Evolutionary conservation across 2,888 invertebrate species (phyloP).

Genomic region (Nomada fabriciana): DNA sequence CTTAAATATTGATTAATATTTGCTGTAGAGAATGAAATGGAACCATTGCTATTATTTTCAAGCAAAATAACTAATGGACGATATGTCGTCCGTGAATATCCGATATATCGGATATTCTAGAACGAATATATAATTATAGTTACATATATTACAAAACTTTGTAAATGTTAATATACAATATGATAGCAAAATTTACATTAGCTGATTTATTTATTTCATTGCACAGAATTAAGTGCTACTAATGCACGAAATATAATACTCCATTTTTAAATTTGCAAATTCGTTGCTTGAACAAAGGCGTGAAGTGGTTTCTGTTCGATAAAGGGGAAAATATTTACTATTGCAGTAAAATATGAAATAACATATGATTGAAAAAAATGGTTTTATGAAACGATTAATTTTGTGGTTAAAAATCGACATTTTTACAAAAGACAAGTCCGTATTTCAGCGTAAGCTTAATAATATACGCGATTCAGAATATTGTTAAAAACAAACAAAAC

Average conservation of each 20-base stretch:
- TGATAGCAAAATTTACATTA: not conserved
- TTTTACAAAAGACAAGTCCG: not conserved
- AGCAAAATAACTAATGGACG: not conserved
- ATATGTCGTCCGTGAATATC: no score
- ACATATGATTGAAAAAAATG: not conserved
- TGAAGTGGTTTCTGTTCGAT: not conserved
- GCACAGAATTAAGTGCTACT: not conserved
- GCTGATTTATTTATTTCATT: not conserved
- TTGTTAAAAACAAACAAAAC: not conserved
- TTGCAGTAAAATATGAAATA: not conserved
- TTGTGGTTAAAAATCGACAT: not conserved
- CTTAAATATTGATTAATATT: not conserved
- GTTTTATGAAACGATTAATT: not conserved
- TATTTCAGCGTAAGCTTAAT: not conserved
- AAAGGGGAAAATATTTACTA: not conserved
- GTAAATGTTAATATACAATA: not conserved
- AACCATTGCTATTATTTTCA: not conserved
- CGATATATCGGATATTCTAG: slow-evolving; percentile 8
- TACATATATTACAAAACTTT: not conserved
- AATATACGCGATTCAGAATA: not conserved
- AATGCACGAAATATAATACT: not conserved
- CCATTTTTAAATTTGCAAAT: not conserved
- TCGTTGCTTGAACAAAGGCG: not conserved
- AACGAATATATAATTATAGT: not conserved
- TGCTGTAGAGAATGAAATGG: not conserved